Percentiles rank a stretch among this genome's conserved stretches.
phyloP scores from a whole-genome alignment of 2,888 invertebrate species.

The Dichetophora obliterata region DNA sequence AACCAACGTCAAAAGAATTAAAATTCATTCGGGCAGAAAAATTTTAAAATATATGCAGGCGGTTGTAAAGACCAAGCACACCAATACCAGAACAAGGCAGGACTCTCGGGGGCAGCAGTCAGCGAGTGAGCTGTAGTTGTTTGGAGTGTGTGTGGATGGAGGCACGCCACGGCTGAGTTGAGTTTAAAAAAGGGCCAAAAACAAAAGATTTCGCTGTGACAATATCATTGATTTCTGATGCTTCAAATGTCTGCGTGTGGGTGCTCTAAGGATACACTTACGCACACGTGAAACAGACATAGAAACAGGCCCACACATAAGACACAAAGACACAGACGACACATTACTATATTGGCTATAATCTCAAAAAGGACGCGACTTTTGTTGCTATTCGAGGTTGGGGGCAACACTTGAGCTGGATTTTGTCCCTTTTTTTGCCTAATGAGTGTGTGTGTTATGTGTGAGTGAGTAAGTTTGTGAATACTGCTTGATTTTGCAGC shows the following conservation, averaged over 20 bases:
- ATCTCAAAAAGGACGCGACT: slow-evolving; percentile 34
- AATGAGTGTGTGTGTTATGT: not conserved
- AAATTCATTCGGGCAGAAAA: slow-evolving; percentile 69
- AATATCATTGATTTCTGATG: slow-evolving; percentile 62
- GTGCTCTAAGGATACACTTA: not conserved
- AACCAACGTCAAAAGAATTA: slow-evolving; percentile 67
- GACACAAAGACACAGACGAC: not conserved
- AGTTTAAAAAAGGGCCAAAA: slow-evolving; percentile 44
- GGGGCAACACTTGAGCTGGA: not conserved
- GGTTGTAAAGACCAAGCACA: slow-evolving; percentile 27
- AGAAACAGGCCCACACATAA: not conserved
- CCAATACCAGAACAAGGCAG: not conserved
- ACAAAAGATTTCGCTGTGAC: slow-evolving; percentile 52
- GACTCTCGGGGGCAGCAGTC: slow-evolving; percentile 49
- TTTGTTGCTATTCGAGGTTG: not conserved
- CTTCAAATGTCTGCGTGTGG: slow-evolving; percentile 45
- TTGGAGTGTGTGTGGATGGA: not conserved
- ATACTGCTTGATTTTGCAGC: no score
- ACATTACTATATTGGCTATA: not conserved
- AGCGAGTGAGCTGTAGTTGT: slow-evolving; percentile 39
- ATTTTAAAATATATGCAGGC: slow-evolving; percentile 65
- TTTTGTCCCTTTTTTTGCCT: slow-evolving; percentile 21
- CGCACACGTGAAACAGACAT: not conserved
- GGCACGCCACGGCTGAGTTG: slow-evolving; percentile 15
- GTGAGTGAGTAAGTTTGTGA: no score